Evolutionary conservation across 1,140 invertebrate genomes (phyloP).

Genomic region (Notospermus geniculatus): DNA sequence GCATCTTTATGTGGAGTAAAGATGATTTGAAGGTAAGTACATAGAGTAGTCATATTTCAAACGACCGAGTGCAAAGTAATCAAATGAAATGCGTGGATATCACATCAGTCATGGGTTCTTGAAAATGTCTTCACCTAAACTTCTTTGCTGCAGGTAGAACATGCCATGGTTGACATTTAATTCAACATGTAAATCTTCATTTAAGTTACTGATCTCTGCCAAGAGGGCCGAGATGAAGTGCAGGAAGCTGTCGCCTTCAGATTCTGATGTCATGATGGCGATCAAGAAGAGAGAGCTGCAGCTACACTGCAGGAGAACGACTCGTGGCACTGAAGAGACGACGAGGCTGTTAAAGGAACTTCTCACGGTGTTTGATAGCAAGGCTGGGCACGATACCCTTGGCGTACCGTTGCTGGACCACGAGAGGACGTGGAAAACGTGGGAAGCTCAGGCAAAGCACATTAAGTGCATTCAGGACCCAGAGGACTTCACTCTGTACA

Average conservation of each 20-base stretch:
- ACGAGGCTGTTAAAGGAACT: neutral
- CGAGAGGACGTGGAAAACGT: neutral
- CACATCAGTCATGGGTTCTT: too few species aligned
- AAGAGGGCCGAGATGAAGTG: constrained; percentile 11
- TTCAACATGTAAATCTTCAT: too few species aligned
- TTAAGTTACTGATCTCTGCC: constrained; percentile 1
- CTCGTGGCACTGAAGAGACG: constrained; percentile 10
- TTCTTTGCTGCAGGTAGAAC: too few species aligned
- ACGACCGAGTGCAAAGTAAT: too few species aligned
- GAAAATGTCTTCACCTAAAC: too few species aligned
- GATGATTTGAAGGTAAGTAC: constrained; percentile 1
- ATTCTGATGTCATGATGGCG: neutral
- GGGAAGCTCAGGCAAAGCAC: constrained; percentile 11
- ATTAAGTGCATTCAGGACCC: constrained; percentile 17
- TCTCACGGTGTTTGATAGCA: neutral
- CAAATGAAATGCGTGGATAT: too few species aligned
- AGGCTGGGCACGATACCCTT: constrained; percentile 7
- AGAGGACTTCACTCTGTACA: constrained; percentile 10
- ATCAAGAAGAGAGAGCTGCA: constrained; percentile 9
- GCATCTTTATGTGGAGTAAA: constrained; percentile 17
- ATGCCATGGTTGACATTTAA: too few species aligned
- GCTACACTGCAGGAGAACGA: constrained; percentile 12
- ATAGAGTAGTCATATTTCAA: too few species aligned
- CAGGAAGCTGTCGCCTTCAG: neutral
- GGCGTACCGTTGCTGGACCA: constrained; percentile 14